Evolutionary conservation across 2,113 vertebrate species (phyloP), one percentile per base, ranked within the genome.

Genomic region (Ciconia maguari): DNA sequence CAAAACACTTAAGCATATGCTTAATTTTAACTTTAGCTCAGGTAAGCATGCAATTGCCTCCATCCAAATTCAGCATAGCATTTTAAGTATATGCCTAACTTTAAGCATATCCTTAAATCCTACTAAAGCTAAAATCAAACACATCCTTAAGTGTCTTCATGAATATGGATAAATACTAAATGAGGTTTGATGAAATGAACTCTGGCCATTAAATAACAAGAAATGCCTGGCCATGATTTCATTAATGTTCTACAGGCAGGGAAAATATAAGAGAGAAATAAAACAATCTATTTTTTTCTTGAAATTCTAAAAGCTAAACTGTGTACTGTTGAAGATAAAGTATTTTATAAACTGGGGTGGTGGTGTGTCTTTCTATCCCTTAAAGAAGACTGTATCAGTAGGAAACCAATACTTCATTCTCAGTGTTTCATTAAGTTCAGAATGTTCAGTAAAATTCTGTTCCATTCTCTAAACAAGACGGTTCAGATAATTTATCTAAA

Each of bases 21-120:
- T 95, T 96, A 94, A 94, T 95, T 96, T 94, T 93, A 93, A 92
- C 95, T 94, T 92, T 81, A 95, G 65, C 87, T 92, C 94, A 96
- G 95, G 94, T 96, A 91, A 91, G 87, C 70, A 41, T 58, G 74
- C 71, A 75, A 70, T 91, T 96, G 84, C 69, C 57, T 91, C 69
- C 69, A 84, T 95, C 36, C 52, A 62, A 89, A 87, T 87, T 93
- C 91, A 85, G 84, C 25, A 52, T 13, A 90, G 58, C 58, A 24
- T 93, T 95, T 96, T 96, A 95, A 97, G 77, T 92, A 62, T 52
- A 38, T 89, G 42, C 83, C 95, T 89, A 87, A 89, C 69, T 92
- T 96, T 92, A 94, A 95, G 76, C 38, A 92, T 87, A 84, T 55
- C 72, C 44, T 97, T 89, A 93, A 92, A 68, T 76, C 86, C 69